Percentiles rank a stretch among this genome's conserved stretches.
These are phyloP conservation scores for Acromyrmex charruanus DNA, from an alignment of 1,140 invertebrate species.

Conservation along the genomic window DNA sequence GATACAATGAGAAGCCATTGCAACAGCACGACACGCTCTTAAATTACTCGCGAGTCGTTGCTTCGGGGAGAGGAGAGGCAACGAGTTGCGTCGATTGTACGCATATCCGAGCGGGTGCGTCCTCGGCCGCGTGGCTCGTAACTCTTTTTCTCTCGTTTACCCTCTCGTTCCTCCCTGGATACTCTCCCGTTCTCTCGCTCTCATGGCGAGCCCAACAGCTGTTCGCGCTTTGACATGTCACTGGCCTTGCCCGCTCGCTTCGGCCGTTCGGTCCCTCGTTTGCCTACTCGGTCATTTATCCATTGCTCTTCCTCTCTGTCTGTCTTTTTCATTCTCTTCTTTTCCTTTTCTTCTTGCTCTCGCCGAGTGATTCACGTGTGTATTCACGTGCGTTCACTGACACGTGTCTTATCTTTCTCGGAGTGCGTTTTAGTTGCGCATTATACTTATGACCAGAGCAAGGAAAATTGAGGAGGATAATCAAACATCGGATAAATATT, in stretches of 20 bases:
- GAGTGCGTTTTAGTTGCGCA: constrained; percentile 9
- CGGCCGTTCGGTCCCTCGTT: constrained; percentile 48
- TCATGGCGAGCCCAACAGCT: constrained; percentile 61
- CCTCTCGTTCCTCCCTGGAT: not conserved
- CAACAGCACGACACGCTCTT: constrained; percentile 55
- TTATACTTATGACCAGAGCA: not conserved
- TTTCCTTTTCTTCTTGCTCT: not conserved
- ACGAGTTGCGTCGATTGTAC: constrained; percentile 45
- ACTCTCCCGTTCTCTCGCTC: constrained; percentile 28
- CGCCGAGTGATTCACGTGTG: constrained; percentile 66
- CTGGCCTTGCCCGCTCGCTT: constrained; percentile 61
- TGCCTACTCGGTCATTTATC: constrained; percentile 63
- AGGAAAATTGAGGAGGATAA: not conserved
- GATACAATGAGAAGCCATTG: constrained; percentile 55
- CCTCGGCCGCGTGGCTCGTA: constrained; percentile 48
- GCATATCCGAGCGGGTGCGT: constrained; percentile 35
- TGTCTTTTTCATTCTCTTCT: not conserved
- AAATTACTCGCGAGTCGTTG: constrained; percentile 59
- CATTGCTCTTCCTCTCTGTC: constrained; percentile 33
- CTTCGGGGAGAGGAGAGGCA: constrained; percentile 38
- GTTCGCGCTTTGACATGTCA: constrained; percentile 72
- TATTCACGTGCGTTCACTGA: constrained; percentile 58
- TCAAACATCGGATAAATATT: not conserved
- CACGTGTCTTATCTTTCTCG: constrained; percentile 41
- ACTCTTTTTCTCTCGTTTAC: constrained; percentile 65